Percentiles rank a stretch among this genome's conserved stretches.
phyloP scores from a whole-genome alignment of 2,888 invertebrate species.

The Pheosia tremula region DNA sequence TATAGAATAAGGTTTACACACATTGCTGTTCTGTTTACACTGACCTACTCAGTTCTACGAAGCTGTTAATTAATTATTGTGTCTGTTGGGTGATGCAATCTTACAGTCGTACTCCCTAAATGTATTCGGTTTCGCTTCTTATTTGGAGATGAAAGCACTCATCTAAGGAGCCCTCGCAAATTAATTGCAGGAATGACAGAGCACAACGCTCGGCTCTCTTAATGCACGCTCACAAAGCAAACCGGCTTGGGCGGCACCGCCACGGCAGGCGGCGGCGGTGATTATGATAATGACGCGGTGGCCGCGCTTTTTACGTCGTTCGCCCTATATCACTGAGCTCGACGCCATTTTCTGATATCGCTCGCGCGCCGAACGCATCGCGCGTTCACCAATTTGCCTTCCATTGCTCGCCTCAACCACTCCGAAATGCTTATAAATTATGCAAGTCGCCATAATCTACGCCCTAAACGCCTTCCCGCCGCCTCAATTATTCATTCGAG shows the following conservation, averaged over 20 bases:
- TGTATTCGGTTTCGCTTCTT: slow-evolving; percentile 16
- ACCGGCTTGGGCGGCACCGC: slow-evolving; percentile 75
- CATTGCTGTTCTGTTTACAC: no score
- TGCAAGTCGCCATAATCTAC: slow-evolving; percentile 82
- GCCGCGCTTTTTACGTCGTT: slow-evolving; percentile 78
- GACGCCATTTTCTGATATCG: slow-evolving; percentile 69
- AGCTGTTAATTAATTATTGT: background rate
- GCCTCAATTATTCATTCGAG: slow-evolving; percentile 81
- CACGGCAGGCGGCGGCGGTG: slow-evolving; percentile 76
- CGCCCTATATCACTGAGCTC: slow-evolving; percentile 75
- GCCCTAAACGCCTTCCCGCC: slow-evolving; percentile 80
- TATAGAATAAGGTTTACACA: no score
- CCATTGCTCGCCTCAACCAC: slow-evolving; percentile 64
- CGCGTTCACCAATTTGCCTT: slow-evolving; percentile 48
- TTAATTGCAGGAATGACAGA: slow-evolving; percentile 80
- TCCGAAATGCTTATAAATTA: slow-evolving; percentile 79
- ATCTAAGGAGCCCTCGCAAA: slow-evolving; percentile 70
- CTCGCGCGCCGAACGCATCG: slow-evolving; percentile 48
- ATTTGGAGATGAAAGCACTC: slow-evolving; percentile 58
- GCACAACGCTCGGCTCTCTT: slow-evolving; percentile 77
- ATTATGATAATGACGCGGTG: slow-evolving; percentile 83
- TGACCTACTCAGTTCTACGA: no score
- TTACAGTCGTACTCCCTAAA: slow-evolving; percentile 9
- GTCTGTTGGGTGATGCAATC: slow-evolving; percentile 17
- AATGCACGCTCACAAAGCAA: slow-evolving; percentile 82